phyloP scores from a whole-genome alignment of 2,888 invertebrate genomes.

The Mantis religiosa region DNA sequence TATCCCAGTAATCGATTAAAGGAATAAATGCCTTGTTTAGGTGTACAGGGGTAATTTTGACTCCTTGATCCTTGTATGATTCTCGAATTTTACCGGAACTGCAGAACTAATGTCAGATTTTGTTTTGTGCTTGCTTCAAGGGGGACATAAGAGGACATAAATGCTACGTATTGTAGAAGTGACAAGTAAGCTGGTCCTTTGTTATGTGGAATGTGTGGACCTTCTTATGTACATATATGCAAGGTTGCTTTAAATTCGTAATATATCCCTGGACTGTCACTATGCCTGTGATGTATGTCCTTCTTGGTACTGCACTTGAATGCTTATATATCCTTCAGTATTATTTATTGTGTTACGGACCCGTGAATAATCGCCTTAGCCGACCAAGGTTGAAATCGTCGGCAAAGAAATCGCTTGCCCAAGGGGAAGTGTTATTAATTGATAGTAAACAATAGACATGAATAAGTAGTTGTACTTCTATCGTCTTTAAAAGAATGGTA shows the following conservation, averaged over 20 bases:
- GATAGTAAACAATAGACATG: too few relatives aligned
- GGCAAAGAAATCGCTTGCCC: not conserved
- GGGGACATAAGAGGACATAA: too few relatives aligned
- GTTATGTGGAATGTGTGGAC: not conserved
- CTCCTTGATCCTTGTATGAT: too few relatives aligned
- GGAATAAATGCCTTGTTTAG: too few relatives aligned
- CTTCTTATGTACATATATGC: not conserved
- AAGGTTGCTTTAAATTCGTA: not conserved
- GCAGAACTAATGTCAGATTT: too few relatives aligned
- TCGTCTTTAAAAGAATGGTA: too few relatives aligned
- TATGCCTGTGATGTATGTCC: not conserved
- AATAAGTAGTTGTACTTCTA: too few relatives aligned
- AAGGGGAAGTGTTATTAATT: not conserved
- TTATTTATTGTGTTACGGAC: not conserved
- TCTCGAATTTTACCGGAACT: too few relatives aligned
- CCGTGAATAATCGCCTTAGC: not conserved
- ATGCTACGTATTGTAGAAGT: too few relatives aligned
- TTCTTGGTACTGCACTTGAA: not conserved
- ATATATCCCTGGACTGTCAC: conserved; percentile 1
- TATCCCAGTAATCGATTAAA: too few relatives aligned
- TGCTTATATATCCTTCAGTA: not conserved
- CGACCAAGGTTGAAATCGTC: not conserved
- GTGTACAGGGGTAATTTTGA: too few relatives aligned
- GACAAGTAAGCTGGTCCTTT: not conserved
- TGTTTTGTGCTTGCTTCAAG: too few relatives aligned